Evolutionary conservation across 2,888 invertebrate species (phyloP).

Genomic region (Dasysyrphus albostriatus): DNA sequence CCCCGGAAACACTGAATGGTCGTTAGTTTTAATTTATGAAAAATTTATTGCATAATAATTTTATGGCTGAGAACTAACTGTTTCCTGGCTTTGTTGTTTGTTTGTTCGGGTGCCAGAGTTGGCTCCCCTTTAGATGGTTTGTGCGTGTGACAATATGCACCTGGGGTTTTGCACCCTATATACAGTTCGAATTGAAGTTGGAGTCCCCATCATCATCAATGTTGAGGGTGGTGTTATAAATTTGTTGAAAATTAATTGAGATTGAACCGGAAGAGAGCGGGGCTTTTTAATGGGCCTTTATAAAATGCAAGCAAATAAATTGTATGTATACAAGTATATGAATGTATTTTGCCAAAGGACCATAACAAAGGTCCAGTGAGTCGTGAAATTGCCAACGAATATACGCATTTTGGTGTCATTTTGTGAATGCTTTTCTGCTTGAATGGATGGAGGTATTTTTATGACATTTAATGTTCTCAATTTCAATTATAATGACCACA

Average conservation of each 20-base stretch:
- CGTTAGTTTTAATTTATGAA: constrained; percentile 76
- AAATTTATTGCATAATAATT: constrained; percentile 76
- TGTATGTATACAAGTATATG: not conserved
- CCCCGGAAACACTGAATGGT: constrained; percentile 70
- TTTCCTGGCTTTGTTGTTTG: constrained; percentile 42
- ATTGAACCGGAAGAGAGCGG: constrained; percentile 58
- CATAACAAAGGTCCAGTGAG: constrained; percentile 20
- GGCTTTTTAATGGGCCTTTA: constrained; percentile 60
- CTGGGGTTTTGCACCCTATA: constrained; percentile 54
- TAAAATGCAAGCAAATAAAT: constrained; percentile 2
- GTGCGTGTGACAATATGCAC: constrained; percentile 70
- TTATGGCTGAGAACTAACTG: constrained; percentile 68
- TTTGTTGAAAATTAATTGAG: constrained; percentile 74
- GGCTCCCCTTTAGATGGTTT: not conserved
- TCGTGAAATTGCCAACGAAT: constrained; percentile 58
- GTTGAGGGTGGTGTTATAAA: constrained; percentile 54
- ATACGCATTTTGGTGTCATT: constrained; percentile 31
- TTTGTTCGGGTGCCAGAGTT: not conserved
- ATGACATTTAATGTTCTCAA: constrained; percentile 67
- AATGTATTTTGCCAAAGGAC: not conserved
- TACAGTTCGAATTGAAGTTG: not conserved
- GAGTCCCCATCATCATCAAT: not conserved
- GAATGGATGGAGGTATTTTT: constrained; percentile 47
- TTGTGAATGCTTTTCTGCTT: constrained; percentile 24
- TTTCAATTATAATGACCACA: constrained; percentile 61